Evolutionary conservation across 2,797 vertebrate genomes (phyloP), one percentile per base, ranked within the genome.

Genomic region (Lutjanus campechanus): DNA sequence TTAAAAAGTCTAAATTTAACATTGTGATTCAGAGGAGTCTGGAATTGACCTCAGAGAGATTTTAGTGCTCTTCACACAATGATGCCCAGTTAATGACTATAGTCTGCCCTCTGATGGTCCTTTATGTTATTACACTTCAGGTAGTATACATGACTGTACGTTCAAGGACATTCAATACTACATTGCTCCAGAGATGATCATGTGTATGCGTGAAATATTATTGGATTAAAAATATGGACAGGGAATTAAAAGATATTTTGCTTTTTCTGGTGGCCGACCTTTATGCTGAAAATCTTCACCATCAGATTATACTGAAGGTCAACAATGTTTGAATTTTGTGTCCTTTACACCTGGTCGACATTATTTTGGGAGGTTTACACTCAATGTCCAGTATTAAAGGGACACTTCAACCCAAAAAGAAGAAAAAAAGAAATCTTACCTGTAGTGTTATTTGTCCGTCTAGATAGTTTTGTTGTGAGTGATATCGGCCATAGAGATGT

Each of bases 21-120:
- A 19, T 2, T 49, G 44, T 63, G 15, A 63, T 41, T 60, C 29
- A 66, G 43, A 17, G 11, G 53, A 60, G 41, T 50, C 17, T 56
- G 8, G 58, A 64, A 20, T 17, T 47, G 20, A 64, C 55, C 62
- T 25, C 1, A 29, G 8, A 60, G n/a, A 51, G 36, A 64, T 59
- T 73, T 70, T 49, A 7, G 51, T 55, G 43, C 41, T 59, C 17
- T 22, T 54, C 47, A 67, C 9, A 81, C 19, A 44, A 47, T 63
- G 16, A 66, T 19, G 54, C 59, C 55, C 20, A 8, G 43, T 80
- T n/a, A 77, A 16, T 88, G 44, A 47, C 69, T 41, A 1, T 41
- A 20, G 4, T 73, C 66, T 89, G 90, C 85, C 91, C 84, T 84
- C 93, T 87, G 15, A 16, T 88, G 93, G 84, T 5, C 61, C 1